Percentiles rank a stretch among this genome's conserved stretches.
phyloP scores from a whole-genome alignment of 2,888 invertebrate genomes.

The Chymomyza procnemis region DNA sequence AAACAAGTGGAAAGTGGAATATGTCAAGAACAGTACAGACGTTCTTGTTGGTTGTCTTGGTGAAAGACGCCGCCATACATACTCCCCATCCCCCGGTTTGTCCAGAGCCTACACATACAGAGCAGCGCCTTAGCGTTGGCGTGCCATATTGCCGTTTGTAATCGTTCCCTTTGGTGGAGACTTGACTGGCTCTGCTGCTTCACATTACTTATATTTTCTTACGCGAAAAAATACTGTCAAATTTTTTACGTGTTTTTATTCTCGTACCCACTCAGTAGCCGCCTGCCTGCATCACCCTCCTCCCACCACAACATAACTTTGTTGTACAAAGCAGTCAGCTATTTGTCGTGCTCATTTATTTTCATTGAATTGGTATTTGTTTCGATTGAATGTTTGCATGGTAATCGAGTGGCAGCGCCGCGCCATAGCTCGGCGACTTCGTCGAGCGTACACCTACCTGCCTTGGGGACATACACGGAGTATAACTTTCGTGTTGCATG shows the following conservation, averaged over 20 bases:
- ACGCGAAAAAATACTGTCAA: constrained; percentile 55
- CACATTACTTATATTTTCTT: constrained; percentile 6
- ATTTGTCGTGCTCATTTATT: constrained; percentile 71
- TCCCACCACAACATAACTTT: constrained; percentile 1
- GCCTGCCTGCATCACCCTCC: neutral
- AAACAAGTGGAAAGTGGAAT: constrained; percentile 70
- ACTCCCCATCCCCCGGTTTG: neutral
- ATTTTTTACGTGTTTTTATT: constrained; percentile 44
- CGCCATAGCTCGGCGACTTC: constrained; percentile 3
- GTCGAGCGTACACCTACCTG: neutral
- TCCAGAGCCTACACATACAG: neutral
- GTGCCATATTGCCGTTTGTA: constrained; percentile 63
- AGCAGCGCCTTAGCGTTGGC: constrained; percentile 30
- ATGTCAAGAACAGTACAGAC: constrained; percentile 60
- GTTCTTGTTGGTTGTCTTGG: neutral
- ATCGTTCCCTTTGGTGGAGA: constrained; percentile 27
- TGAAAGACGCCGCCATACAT: neutral
- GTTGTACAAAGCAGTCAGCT: constrained; percentile 33
- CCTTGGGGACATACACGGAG: neutral
- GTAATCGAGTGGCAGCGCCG: constrained; percentile 62
- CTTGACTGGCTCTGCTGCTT: neutral
- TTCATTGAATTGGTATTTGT: constrained; percentile 69
- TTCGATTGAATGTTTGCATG: constrained; percentile 71
- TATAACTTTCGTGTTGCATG: neutral
- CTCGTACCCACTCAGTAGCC: neutral